Evolutionary conservation across 2,888 invertebrate genomes (phyloP).

Genomic region (Eurytoma californica): DNA sequence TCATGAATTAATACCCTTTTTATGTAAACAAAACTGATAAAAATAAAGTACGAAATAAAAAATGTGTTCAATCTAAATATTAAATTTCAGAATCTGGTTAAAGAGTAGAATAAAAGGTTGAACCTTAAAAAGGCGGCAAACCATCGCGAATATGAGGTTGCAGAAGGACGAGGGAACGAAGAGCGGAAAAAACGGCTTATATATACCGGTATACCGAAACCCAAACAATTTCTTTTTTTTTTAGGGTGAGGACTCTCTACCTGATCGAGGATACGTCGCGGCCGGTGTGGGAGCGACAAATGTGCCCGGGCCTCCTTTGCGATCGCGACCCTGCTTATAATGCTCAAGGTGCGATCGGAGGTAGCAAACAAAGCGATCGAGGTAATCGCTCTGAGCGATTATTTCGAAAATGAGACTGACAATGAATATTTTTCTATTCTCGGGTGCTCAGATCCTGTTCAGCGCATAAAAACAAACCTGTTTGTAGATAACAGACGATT

Average conservation of each 20-base stretch:
- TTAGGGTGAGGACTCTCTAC: neutral
- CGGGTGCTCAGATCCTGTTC: too few relatives aligned
- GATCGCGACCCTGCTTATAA: constrained; percentile 12
- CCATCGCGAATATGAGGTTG: neutral
- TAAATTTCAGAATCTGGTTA: neutral
- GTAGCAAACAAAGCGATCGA: too few relatives aligned
- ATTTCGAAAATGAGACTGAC: too few relatives aligned
- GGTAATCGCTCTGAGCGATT: too few relatives aligned
- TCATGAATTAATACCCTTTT: too few relatives aligned
- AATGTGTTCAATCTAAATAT: too few relatives aligned
- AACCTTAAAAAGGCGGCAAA: constrained; percentile 5
- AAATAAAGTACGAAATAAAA: too few relatives aligned
- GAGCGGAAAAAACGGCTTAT: neutral
- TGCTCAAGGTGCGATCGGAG: constrained; percentile 4
- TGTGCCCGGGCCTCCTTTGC: constrained; percentile 17
- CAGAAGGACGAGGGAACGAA: neutral
- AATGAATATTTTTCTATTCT: too few relatives aligned
- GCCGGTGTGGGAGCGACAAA: constrained; percentile 31
- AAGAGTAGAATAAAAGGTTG: neutral
- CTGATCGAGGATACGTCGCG: constrained; percentile 29
- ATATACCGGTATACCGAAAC: constrained; percentile 28
- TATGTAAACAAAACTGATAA: too few relatives aligned
- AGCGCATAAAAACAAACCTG: too few relatives aligned
- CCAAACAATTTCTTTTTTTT: constrained; percentile 38
- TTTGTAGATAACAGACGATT: too few relatives aligned